Evolutionary conservation across 2,113 vertebrate genomes (phyloP).

Genomic region (Limanda limanda): DNA sequence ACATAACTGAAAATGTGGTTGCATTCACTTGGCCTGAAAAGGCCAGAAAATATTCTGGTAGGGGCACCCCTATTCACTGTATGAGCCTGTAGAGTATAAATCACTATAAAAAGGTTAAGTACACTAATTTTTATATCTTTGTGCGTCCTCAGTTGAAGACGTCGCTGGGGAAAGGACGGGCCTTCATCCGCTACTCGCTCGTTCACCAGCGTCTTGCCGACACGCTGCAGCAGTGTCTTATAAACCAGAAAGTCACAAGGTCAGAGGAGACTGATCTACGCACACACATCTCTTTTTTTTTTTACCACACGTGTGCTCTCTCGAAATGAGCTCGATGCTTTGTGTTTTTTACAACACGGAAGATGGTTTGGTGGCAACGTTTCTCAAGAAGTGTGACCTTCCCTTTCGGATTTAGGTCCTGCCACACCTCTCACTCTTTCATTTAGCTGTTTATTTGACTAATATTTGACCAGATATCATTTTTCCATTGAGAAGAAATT

Average conservation of each 20-base stretch:
- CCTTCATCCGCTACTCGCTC: conserved; percentile 94
- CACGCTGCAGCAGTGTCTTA: conserved; percentile 95
- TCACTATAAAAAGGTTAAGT: background rate
- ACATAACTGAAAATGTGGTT: background rate
- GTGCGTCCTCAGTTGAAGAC: conserved; percentile 88
- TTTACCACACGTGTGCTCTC: background rate
- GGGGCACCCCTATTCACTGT: background rate
- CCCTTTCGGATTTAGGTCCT: conserved; percentile 49
- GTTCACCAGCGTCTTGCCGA: conserved; percentile 96
- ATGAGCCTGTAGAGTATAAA: background rate
- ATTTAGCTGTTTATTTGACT: background rate
- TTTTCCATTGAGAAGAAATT: no score
- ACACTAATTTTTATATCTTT: conserved; percentile 23
- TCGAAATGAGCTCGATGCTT: background rate
- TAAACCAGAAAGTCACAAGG: conserved; percentile 94
- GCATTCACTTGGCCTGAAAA: no score
- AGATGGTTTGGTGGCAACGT: background rate
- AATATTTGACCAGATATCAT: background rate
- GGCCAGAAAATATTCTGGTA: no score
- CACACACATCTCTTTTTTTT: background rate
- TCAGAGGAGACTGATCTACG: conserved; percentile 58
- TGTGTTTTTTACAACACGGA: background rate
- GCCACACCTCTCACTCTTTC: background rate
- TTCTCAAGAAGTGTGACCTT: conserved; percentile 39
- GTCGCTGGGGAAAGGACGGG: conserved; percentile 94